These are phyloP conservation scores for Bufo bufo DNA, from an alignment of 2,113 vertebrate species.

Conservation along the genomic window DNA sequence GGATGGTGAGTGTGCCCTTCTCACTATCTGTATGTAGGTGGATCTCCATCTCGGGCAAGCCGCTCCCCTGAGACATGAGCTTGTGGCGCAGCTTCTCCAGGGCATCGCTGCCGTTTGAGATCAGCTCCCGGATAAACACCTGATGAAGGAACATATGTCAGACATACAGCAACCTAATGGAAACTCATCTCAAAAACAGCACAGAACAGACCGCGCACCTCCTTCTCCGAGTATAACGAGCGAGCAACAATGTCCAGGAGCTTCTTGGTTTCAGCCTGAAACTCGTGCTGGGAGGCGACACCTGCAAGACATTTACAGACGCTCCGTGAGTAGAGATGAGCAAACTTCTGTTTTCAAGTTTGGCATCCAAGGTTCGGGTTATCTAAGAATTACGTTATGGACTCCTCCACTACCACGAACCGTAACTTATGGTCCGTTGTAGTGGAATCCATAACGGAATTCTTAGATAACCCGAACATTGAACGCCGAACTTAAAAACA, in stretches of 20 bases:
- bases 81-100: constrained; percentile 91
- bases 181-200: not conserved
- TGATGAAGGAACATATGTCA: constrained; percentile 54
- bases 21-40: constrained; percentile 85
- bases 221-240: constrained; percentile 96
- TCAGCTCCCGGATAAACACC: constrained; percentile 96
- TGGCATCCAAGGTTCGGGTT: too few relatives aligned
- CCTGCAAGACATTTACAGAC: constrained; percentile 69
- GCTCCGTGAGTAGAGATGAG: not conserved
- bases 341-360: too few relatives aligned
- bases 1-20: constrained; percentile 90
- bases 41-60: constrained; percentile 86
- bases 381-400: too few relatives aligned
- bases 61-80: constrained; percentile 77
- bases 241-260: constrained; percentile 94
- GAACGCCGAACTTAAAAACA: too few relatives aligned
- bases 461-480: too few relatives aligned
- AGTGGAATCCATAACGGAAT: too few relatives aligned
- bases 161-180: not conserved
- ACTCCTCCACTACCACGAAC: too few relatives aligned
- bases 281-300: constrained; percentile 86
- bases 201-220: constrained; percentile 72
- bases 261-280: constrained; percentile 96
- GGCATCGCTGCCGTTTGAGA: constrained; percentile 93
- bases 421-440: too few relatives aligned